Base-by-base conservation (phyloP, 2,888 invertebrate species). In the Apodemia duryi region DNA sequence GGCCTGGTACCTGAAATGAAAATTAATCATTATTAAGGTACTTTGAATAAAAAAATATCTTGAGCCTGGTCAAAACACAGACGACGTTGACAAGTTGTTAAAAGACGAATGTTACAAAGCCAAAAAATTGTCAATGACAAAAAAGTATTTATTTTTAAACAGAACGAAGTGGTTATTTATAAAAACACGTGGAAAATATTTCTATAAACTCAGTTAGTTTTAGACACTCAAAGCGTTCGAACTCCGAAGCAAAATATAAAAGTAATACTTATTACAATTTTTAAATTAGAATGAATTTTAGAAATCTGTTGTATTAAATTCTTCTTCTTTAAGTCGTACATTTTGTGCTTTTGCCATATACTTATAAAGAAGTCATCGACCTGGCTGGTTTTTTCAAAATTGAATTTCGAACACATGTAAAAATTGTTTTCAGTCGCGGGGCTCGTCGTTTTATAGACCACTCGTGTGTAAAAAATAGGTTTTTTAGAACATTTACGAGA, bases 351-450 rank as follows among this genome's bases (percentile, higher is more conserved):
- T 65, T 62, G 61, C 62, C 61, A 54, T 60, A 51, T 62, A 67
- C 21, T 49, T 72, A 67, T 66, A 65, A 9, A 64, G 69, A 46
- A 46, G 67, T 83, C 73, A 73, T 79, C 21, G 49, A 61, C 61
- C 49, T 52, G 60, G 61, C 64, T 51, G 7, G n/a, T 51, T 49
- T 49, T 43, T 49, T 61, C 49, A 61, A 65, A 67, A 9, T 83
- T 74, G 72, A 79, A 84, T 80, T 82, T 85, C 72, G 85, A 89
- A 88, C 69, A 68, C 82, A 81, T 77, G 80, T 76, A 82, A 84
- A 84, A 76, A 69, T 84, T 80, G 82, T 85, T 88, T 86, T 77
- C 85, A 86, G 82, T 85, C 82, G 77, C 75, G 75, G 74, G 70
- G 71, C 74, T 69, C 72, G 75, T 80, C 78, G 75, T 73, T 72